Evolutionary conservation across 2,888 invertebrate species (phyloP), one percentile per base, ranked within the genome.

Genomic region (Zhengitettix transpicula): DNA sequence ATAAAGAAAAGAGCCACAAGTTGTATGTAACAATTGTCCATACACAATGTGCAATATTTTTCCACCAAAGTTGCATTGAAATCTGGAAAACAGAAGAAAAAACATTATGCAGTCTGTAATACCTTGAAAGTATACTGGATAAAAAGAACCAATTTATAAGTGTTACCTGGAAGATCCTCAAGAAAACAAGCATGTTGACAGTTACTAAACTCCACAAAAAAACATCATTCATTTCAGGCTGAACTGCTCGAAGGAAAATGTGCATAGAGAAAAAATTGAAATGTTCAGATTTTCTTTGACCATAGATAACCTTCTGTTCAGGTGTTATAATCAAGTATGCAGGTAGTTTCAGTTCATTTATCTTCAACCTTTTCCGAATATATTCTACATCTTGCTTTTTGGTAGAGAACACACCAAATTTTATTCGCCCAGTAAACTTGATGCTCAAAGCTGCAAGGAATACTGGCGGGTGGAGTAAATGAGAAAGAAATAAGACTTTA

Each of bases 221-320:
- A 14, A 77, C 68, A 67, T 78, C 78, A 68, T 77, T 78, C 62
- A 74, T 70, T 67, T 76, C 76, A 3, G 78, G 78, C 63, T 74
- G 72, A 7, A 77, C 66, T 44, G 71, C 70, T 62, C 72, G 70
- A 40, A 78, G 67, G 64, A 74, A 75, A 28, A 70, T 65, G 64
- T 75, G 73, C 72, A 78, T 71, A 7, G 73, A 69, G 56, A 66
- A 64, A 66, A 72, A 76, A 59, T 71, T 75, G 58, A 73, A 68
- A 58, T 70, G 68, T 66, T 77, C 76, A 1, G 73, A 73, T 56
- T 67, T 66, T 16, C 69, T 67, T 10, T 62, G 62, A 1, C 77
- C 76, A 68, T 76, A 78, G 7, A 67, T 65, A 17, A 71, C 66
- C 28, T 67, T 69, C 47, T 67, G 68, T 64, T 76, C 76, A 14